Evolutionary conservation across 2,113 vertebrate species (phyloP).

Genomic region (Leptobrachium ailaonicum): DNA sequence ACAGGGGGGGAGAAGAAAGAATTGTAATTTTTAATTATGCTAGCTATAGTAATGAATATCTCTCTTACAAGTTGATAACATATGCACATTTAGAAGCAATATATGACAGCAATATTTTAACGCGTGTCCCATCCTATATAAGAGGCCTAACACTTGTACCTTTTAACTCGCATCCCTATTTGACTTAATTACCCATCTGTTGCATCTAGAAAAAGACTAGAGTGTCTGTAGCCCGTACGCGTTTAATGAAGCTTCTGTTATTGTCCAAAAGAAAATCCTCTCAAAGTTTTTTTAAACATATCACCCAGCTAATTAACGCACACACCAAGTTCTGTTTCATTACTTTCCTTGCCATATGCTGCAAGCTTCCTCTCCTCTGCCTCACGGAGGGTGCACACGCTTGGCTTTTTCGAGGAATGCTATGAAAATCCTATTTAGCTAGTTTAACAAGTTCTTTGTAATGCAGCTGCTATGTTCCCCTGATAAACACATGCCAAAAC

Average conservation of each 20-base stretch:
- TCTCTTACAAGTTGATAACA: too few species aligned
- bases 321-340: background rate
- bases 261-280: background rate
- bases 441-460: background rate
- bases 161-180: background rate
- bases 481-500: background rate
- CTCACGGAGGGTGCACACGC: background rate
- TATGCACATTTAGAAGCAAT: too few species aligned
- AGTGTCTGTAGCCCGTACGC: background rate
- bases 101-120: too few species aligned
- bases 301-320: background rate
- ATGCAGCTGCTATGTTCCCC: background rate
- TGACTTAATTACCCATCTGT: background rate
- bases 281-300: background rate
- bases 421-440: background rate
- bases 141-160: too few species aligned
- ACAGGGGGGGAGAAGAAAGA: too few species aligned
- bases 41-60: too few species aligned
- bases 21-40: too few species aligned
- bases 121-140: too few species aligned
- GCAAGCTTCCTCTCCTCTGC: background rate
- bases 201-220: conserved; percentile 10
- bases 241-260: background rate
- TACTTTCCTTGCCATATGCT: background rate
- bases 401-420: background rate